Conservation (phyloP, 1,140 invertebrate genomes). For the Drosophila pseudoobscura region DNA sequence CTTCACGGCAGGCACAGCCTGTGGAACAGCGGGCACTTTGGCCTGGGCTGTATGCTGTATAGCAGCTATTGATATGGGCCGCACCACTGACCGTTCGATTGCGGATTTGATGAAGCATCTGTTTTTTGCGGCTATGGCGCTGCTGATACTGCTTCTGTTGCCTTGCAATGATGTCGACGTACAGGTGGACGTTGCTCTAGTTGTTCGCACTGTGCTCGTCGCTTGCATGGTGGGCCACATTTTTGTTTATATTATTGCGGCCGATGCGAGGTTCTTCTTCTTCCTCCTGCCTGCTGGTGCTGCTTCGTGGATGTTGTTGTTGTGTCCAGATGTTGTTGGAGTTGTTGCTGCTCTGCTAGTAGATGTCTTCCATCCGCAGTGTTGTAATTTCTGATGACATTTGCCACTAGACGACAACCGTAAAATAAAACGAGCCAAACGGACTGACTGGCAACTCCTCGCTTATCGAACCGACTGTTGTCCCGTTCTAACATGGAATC, state of each 20-base stretch:
- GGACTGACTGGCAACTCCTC: slow-evolving; percentile 26
- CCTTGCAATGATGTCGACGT: slow-evolving; percentile 1
- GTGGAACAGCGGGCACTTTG: not conserved
- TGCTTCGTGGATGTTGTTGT: slow-evolving; percentile 16
- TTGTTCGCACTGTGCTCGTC: no score
- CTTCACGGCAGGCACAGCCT: slow-evolving; percentile 25
- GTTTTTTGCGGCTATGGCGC: slow-evolving; percentile 27
- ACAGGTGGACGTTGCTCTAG: no score
- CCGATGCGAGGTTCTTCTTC: slow-evolving; percentile 42
- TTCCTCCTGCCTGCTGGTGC: slow-evolving; percentile 15
- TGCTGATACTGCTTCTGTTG: slow-evolving; percentile 29
- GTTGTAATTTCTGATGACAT: slow-evolving; percentile 79
- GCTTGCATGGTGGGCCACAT: slow-evolving; percentile 22
- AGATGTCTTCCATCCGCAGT: slow-evolving; percentile 60
- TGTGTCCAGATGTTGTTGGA: slow-evolving; percentile 5
- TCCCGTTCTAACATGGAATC: slow-evolving; percentile 20
- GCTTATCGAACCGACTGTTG: not conserved
- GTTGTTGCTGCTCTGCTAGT: slow-evolving; percentile 37
- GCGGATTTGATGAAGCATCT: slow-evolving; percentile 51
- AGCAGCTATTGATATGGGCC: slow-evolving; percentile 16
- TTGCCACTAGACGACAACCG: slow-evolving; percentile 51
- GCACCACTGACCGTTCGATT: slow-evolving; percentile 46
- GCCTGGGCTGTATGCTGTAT: no score
- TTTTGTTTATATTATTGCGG: slow-evolving; percentile 67
- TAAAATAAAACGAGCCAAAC: not conserved